These are phyloP conservation scores for Yponomeuta malinellus DNA, from an alignment of 2,888 invertebrate species.

Conservation along the genomic window DNA sequence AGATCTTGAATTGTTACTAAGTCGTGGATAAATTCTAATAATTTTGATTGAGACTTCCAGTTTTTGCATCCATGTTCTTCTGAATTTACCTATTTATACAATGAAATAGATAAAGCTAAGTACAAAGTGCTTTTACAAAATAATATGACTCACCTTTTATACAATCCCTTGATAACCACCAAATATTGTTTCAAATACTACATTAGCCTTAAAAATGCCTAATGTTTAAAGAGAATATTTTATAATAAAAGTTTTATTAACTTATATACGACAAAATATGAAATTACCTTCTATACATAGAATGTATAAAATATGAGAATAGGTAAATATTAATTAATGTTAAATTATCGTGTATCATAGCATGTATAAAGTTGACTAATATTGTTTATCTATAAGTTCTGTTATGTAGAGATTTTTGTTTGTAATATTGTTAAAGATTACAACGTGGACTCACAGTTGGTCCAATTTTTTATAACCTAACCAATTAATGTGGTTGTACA, in stretches of 20 bases:
- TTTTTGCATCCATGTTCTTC: not conserved
- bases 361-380: conserved; percentile 76
- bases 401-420: conserved; percentile 76
- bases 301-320: conserved; percentile 67
- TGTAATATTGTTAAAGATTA: conserved; percentile 73
- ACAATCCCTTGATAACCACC: conserved; percentile 58
- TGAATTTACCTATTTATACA: conserved; percentile 11
- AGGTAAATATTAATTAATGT: conserved; percentile 63
- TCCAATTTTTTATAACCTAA: conserved; percentile 75
- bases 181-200: conserved; percentile 72
- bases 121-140: conserved; percentile 71
- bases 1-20: no score
- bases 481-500: conserved; percentile 76
- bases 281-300: conserved; percentile 72
- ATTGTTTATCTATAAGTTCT: conserved; percentile 61
- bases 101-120: conserved; percentile 45
- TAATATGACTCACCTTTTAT: conserved; percentile 46
- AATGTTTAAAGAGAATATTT: conserved; percentile 72
- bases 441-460: conserved; percentile 67
- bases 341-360: conserved; percentile 72
- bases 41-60: conserved; percentile 7
- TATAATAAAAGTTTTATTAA: conserved; percentile 69
- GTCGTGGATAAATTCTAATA: not conserved
- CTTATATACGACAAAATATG: conserved; percentile 65
- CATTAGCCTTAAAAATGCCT: conserved; percentile 74